Base-by-base conservation (phyloP, 2,113 vertebrate genomes). In the Pholis gunnellus region DNA sequence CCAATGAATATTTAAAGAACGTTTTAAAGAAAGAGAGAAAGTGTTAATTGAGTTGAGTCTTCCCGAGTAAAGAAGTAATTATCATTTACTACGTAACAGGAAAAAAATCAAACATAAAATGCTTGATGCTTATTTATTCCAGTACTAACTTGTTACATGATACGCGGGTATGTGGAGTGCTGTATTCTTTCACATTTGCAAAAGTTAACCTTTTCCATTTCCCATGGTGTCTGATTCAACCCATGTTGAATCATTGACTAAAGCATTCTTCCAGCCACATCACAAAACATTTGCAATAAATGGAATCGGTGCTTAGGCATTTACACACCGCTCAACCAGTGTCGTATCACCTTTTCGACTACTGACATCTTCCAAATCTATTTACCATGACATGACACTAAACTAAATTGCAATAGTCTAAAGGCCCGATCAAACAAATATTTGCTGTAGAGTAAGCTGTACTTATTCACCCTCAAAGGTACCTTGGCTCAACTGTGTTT, bases 221-320 rank as follows among this genome's bases (percentile, higher is more conserved):
- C 34, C 65, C 44, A 13, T 57, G 4, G 54, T 78, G 44, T 52
- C 36, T 31, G 59, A 81, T 76, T 83, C 71, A 84, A 79, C 42
- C 52, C 27, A 29, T 78, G 76, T 56, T 88, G 80, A 93, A 93
- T 91, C 90, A 92, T 92, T 93, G 79, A 92, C 79, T n/a, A 10
- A 56, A 40, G 67, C 67, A 6, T 63, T 79, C 81, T 68, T 83
- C 48, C 77, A 80, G 78, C 68, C 73, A 90, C 87, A 91, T 92
- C 90, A 91, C 89, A 93, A 89, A 89, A 91, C 86, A 89, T 92
- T 72, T 4, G 85, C 86, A 89, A 92, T 92, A 90, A 87, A 90
- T 72, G 82, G 79, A 56, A 60, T 40, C 5, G 3, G 56, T 86
- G 84, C 67, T 80, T 9, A 67, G 75, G 86, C 81, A 42, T 67